Base-by-base conservation (phyloP, 2,888 invertebrate genomes). In the Caenorhabditis sp. region DNA sequence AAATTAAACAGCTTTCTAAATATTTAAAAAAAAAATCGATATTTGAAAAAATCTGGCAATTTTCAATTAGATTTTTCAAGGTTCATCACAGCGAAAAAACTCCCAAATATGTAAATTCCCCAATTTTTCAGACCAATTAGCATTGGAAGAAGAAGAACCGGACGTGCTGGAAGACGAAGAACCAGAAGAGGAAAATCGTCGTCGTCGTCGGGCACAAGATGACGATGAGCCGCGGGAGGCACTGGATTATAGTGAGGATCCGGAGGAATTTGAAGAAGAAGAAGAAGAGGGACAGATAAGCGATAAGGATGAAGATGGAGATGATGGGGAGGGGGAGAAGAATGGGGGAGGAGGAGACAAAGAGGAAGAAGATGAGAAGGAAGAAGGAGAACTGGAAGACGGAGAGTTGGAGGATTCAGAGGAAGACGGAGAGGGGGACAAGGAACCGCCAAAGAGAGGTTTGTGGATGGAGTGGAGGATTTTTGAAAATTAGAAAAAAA, bases 331-430 rank as follows among this genome's bases (percentile, higher is more conserved):
- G n/a, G n/a, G n/a, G n/a, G n/a, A n/a, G n/a, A n/a, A n/a, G n/a
- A n/a, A n/a, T n/a, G n/a, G n/a, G 37, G 50, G 37, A 51, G 40
- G 5, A 20, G 35, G 20, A 24, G 40, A 55, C 1, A 47, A 50
- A 47, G 53, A 62, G 18, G 55, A 71, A 8, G 60, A 60, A 22
- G 64, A 62, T 15, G 70, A 60, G 8, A 64, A 65, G 22, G 78
- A 64, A 13, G 79, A 72, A 13, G 67, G 67, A 24, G 79, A 70
- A 11, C 22, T 60, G n/a, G 79, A 79, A 58, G 79, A 79, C 32
- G 79, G 79, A 22, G 79, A 80, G 24, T 44, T 80, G 53, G 79
- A 80, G 60, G 72, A 72, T 55, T 65, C 65, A 53, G 79, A 72
- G 37, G 71, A 68, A 8, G 69, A 71, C 0, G 77, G 55, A n/a